Percentiles rank a stretch among this genome's conserved stretches.
Conservation (phyloP, 2,888 invertebrate genomes). For the Drosophila nigritarsus region DNA sequence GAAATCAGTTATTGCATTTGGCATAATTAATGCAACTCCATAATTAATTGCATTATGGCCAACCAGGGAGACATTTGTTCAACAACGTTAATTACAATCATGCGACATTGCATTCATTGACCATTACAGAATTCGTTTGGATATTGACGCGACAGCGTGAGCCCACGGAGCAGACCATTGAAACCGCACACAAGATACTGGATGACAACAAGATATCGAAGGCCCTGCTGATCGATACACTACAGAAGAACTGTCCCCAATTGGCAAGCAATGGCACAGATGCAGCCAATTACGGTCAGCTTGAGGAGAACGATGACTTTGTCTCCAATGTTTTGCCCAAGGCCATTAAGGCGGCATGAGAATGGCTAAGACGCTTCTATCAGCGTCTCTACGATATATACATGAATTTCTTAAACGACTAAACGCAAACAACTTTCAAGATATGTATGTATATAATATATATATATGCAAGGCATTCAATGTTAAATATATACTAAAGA, state of each 20-base stretch:
- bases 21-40: conserved; percentile 59
- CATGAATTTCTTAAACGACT: conserved; percentile 55
- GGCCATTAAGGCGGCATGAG: conserved; percentile 69
- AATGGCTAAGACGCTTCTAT: conserved; percentile 73
- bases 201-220: conserved; percentile 72
- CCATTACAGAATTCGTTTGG: conserved; percentile 72
- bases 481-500: neutral
- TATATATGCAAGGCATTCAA: neutral
- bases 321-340: conserved; percentile 51
- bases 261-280: conserved; percentile 49
- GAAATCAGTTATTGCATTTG: conserved; percentile 66
- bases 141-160: conserved; percentile 80
- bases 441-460: neutral
- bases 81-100: conserved; percentile 47
- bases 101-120: conserved; percentile 12
- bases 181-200: conserved; percentile 70
- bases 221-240: conserved; percentile 68
- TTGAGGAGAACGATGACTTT: conserved; percentile 42
- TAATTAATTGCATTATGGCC: conserved; percentile 53
- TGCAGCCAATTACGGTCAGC: neutral
- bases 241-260: conserved; percentile 72
- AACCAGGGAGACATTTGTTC: conserved; percentile 32
- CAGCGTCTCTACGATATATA: conserved; percentile 72
- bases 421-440: neutral
- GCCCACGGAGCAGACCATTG: conserved; percentile 62